phyloP scores from a whole-genome alignment of 2,113 vertebrate genomes.

The Tragulus kanchil region DNA sequence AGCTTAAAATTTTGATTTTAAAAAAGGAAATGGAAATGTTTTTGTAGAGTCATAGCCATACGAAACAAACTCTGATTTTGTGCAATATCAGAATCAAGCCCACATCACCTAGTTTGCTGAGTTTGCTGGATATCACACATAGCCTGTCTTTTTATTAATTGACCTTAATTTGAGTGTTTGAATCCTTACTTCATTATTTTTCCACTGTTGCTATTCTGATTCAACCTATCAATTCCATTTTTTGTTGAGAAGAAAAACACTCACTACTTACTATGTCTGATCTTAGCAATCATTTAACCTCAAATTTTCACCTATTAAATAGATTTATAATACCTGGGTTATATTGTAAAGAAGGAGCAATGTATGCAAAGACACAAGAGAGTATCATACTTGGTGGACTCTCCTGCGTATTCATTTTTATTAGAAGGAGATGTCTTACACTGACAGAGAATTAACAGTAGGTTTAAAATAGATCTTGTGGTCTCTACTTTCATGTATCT shows the following conservation, averaged over 20 bases:
- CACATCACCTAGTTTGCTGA: background rate
- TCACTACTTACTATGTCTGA: background rate
- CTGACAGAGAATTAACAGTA: background rate
- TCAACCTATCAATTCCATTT: background rate
- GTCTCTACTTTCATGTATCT: background rate
- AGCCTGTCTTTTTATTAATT: background rate
- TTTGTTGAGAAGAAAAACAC: background rate
- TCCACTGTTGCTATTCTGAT: background rate
- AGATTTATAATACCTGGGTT: background rate
- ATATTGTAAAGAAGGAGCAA: background rate
- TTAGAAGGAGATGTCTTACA: background rate
- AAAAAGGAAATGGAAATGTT: conserved; percentile 8
- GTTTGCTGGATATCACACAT: background rate
- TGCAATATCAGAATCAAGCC: background rate
- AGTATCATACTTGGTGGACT: background rate
- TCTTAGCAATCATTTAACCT: background rate
- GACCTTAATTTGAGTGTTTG: background rate
- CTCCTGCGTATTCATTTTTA: background rate
- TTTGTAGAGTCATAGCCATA: background rate
- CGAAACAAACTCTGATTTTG: background rate
- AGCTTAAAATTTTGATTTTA: background rate
- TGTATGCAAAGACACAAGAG: background rate
- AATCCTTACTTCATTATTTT: background rate
- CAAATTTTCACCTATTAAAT: background rate
- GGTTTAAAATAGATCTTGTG: background rate